Evolutionary conservation across 2,888 invertebrate genomes (phyloP).

Genomic region (Bugulina stolonifera): DNA sequence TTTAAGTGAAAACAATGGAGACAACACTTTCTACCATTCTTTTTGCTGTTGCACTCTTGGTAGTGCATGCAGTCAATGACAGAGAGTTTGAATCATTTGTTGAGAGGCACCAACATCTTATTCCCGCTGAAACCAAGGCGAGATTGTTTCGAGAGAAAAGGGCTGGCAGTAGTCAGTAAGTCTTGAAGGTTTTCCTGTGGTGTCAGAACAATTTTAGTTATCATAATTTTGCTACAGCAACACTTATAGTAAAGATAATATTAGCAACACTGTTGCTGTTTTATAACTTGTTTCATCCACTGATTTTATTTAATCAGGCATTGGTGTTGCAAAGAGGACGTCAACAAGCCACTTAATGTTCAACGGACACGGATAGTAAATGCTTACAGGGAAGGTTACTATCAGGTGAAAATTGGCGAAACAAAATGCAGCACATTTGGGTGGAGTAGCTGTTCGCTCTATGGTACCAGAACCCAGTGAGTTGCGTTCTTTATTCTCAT

Average conservation of each 20-base stretch:
- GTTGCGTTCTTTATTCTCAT: too few species aligned
- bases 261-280: too few species aligned
- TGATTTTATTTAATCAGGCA: too few species aligned
- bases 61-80: background rate
- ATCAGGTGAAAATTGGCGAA: background rate
- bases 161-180: conserved; percentile 15
- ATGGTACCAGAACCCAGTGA: conserved; percentile 14
- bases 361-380: conserved; percentile 13
- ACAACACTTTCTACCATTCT: too few species aligned
- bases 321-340: conserved; percentile 24
- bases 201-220: too few species aligned
- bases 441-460: background rate
- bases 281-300: too few species aligned
- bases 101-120: conserved; percentile 16
- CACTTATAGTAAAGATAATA: too few species aligned
- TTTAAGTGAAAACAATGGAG: too few species aligned
- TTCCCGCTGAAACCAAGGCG: conserved; percentile 9
- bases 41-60: background rate
- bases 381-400: conserved; percentile 18
- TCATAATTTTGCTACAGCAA: too few species aligned
- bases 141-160: conserved; percentile 19
- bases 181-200: too few species aligned
- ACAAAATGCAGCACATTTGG: conserved; percentile 14
- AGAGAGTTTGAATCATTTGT: conserved; percentile 8
- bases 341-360: conserved; percentile 4